A percentile compares a stretch with the other conserved stretches of the same genome.
These are phyloP conservation scores for Podotricha telesiphe DNA, from an alignment of 2,888 invertebrate species.

Conservation along the genomic window DNA sequence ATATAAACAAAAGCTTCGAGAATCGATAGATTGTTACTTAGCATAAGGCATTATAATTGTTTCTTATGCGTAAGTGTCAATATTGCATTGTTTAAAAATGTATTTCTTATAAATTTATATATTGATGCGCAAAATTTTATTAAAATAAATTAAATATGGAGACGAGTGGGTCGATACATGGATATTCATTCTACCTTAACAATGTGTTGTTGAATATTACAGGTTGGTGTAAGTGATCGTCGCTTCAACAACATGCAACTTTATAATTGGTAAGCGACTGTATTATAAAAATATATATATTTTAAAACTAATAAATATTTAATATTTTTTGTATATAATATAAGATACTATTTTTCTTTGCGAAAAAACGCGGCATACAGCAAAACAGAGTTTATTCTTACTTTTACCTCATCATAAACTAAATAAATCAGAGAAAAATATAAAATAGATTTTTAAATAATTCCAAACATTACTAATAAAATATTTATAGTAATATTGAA, in stretches of 20 bases:
- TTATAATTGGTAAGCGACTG: background rate
- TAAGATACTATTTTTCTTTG: too few species aligned
- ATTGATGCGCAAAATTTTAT: background rate
- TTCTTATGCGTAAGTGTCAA: background rate
- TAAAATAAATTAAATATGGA: background rate
- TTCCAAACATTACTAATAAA: too few species aligned
- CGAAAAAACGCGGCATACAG: too few species aligned
- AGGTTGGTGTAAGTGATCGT: background rate
- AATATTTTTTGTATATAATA: too few species aligned
- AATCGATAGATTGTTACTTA: background rate
- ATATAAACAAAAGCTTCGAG: background rate
- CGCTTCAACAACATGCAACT: background rate
- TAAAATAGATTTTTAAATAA: too few species aligned
- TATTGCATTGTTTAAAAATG: background rate
- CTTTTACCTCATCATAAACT: too few species aligned
- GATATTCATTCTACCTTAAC: background rate
- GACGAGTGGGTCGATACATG: background rate
- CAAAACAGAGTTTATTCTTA: too few species aligned
- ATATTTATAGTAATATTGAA: too few species aligned
- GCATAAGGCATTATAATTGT: background rate
- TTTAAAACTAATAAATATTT: too few species aligned
- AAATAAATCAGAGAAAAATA: too few species aligned
- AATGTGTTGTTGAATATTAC: background rate
- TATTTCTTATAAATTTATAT: background rate
- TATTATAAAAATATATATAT: too few species aligned